These are phyloP conservation scores for Cyprinodon brontotheroides DNA, from an alignment of 2,113 vertebrate genomes.

Conservation along the genomic window DNA sequence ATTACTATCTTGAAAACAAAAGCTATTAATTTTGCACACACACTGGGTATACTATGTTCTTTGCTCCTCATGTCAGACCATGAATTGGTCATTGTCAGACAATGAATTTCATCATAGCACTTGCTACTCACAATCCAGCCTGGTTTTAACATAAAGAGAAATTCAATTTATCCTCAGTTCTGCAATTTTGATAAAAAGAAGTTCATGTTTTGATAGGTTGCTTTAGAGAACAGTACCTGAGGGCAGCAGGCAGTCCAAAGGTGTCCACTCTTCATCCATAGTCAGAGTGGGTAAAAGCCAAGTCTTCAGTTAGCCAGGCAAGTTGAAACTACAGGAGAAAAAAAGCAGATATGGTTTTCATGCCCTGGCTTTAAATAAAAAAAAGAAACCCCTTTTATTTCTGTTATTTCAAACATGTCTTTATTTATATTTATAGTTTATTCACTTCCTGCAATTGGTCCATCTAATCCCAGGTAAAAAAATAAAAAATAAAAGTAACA, in stretches of 20 bases:
- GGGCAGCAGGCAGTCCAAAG: conserved; percentile 79
- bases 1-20: too few species aligned
- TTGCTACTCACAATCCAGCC: not conserved
- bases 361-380: not conserved
- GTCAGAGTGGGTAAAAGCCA: conserved; percentile 24
- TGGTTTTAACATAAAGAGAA: too few species aligned
- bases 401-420: not conserved
- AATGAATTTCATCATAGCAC: too few species aligned
- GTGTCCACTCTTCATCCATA: conserved; percentile 78
- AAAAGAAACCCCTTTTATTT: conserved; percentile 8
- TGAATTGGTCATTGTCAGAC: too few species aligned
- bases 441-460: not conserved
- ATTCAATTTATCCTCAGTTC: too few species aligned
- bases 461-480: not conserved
- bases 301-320: conserved; percentile 39
- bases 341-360: conserved; percentile 2
- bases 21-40: too few species aligned
- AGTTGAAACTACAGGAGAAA: conserved; percentile 45
- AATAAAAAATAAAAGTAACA: not conserved
- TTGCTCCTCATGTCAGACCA: too few species aligned
- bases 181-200: not conserved
- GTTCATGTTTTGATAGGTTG: conserved; percentile 5
- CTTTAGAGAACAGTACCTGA: conserved; percentile 69
- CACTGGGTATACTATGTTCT: too few species aligned
- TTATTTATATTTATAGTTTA: not conserved